Conservation (phyloP, 2,888 invertebrate genomes). For the Rugalucina vietnamica region DNA sequence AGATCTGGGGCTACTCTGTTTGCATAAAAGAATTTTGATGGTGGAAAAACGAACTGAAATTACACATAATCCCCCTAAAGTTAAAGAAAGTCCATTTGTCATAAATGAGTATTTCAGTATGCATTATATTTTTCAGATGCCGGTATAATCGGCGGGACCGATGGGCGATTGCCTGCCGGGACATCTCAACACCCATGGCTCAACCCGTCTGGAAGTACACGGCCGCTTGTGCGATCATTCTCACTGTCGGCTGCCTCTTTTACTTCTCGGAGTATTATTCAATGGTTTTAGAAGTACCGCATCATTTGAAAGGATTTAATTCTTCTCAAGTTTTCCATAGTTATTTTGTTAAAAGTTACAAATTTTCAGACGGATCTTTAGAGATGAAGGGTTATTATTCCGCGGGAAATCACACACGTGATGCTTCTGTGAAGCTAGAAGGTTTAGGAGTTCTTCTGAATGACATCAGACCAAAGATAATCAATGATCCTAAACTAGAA, state of each 20-base stretch:
- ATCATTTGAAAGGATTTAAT: not conserved
- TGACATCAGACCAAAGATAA: not conserved
- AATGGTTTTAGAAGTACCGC: not conserved
- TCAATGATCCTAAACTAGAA: conserved; percentile 6
- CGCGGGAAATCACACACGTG: not conserved
- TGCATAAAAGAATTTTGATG: no score
- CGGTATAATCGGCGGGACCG: not conserved
- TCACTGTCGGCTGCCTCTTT: not conserved
- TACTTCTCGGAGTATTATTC: not conserved
- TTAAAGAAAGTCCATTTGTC: no score
- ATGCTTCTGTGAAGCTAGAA: not conserved
- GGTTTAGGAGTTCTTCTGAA: not conserved
- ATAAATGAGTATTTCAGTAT: no score
- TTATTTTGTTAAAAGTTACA: not conserved
- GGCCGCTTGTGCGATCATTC: not conserved
- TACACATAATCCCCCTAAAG: no score
- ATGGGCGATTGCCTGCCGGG: not conserved
- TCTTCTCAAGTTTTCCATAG: not conserved
- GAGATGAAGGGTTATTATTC: not conserved
- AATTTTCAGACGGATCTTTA: not conserved
- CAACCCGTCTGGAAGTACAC: not conserved
- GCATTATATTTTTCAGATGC: conserved; percentile 10
- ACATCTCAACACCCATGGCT: not conserved
- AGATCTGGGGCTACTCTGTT: no score
- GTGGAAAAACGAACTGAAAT: no score